Evolutionary conservation across 1,140 invertebrate genomes (phyloP).

Genomic region (Bombus terrestris): DNA sequence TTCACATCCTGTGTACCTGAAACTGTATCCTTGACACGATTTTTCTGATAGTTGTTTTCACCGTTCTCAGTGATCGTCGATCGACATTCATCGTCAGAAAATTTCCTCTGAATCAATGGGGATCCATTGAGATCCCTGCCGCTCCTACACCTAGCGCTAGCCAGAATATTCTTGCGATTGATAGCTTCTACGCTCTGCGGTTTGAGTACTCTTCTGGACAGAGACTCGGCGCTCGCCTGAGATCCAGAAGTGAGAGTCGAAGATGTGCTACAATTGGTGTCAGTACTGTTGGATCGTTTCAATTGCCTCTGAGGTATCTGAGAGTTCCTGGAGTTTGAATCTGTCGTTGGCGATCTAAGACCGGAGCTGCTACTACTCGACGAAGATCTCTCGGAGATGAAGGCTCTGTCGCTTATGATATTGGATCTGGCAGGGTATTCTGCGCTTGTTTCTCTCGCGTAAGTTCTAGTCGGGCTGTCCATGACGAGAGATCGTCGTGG

Average conservation of each 20-base stretch:
- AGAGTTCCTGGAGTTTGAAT: slow-evolving; percentile 83
- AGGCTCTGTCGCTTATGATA: slow-evolving; percentile 80
- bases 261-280: slow-evolving; percentile 75
- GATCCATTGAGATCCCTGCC: slow-evolving; percentile 88
- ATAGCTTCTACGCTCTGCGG: slow-evolving; percentile 90
- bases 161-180: slow-evolving; percentile 93
- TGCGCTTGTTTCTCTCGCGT: slow-evolving; percentile 21
- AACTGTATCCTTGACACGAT: not conserved
- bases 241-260: slow-evolving; percentile 87
- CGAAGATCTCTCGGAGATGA: slow-evolving; percentile 80
- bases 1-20: slow-evolving; percentile 71
- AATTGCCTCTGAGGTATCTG: slow-evolving; percentile 84
- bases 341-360: slow-evolving; percentile 73
- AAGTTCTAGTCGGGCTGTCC: slow-evolving; percentile 62
- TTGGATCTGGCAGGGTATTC: slow-evolving; percentile 56
- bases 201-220: slow-evolving; percentile 86
- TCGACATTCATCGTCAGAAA: slow-evolving; percentile 81
- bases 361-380: slow-evolving; percentile 67
- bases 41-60: slow-evolving; percentile 30
- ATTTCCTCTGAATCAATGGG: slow-evolving; percentile 87
- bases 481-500: slow-evolving; percentile 66
- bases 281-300: slow-evolving; percentile 75
- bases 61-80: slow-evolving; percentile 70
- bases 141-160: slow-evolving; percentile 92
- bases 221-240: slow-evolving; percentile 83